Evolutionary conservation across 2,888 invertebrate species (phyloP), one percentile per base, ranked within the genome.

Genomic region (Leucozona laternaria): DNA sequence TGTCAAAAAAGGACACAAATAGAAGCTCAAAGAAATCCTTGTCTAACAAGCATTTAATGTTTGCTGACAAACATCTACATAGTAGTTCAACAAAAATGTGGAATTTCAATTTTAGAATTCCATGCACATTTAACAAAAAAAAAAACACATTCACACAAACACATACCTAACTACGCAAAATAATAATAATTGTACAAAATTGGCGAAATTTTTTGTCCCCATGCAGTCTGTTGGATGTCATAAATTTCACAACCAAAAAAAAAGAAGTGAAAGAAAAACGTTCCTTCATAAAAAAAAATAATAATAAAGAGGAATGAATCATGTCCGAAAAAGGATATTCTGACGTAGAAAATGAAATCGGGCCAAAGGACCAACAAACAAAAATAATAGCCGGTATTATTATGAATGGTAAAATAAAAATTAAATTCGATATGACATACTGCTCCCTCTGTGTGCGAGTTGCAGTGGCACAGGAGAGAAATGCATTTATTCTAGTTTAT

Each of bases 381-480:
- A 66, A 71, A 66, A 78, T 68, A 79, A 58, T 40, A 43, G 43
- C 53, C 34, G 15, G 68, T 62, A 79, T 73, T 75, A 79, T 79
- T 75, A 84, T 76, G 64, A 84, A 84, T 77, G 80, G 72, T 48
- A 45, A 77, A 57, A 58, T 20, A 71, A 81, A 81, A 85, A 81
- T 81, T 77, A 77, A 73, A 85, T 80, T 85, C 85, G 85, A 62
- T 77, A 81, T 85, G 81, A 85, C 85, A 85, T 81, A 85, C 81
- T 85, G 85, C 85, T 81, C 68, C 48, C 66, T 13, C 48, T 48
- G 48, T 48, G 66, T 34, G 48, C 72, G 72, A 66, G 71, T 45
- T 45, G 17, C 45, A 80, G 28, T 62, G 72, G 20, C 62, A 17
- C 20, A 8, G 31, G 20, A 66, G 58, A 72, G 66, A 64, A 81